Percentiles rank a stretch among this genome's conserved stretches.
Evolutionary conservation across 2,113 vertebrate species (phyloP).

Genomic region (Labrus mixtus): DNA sequence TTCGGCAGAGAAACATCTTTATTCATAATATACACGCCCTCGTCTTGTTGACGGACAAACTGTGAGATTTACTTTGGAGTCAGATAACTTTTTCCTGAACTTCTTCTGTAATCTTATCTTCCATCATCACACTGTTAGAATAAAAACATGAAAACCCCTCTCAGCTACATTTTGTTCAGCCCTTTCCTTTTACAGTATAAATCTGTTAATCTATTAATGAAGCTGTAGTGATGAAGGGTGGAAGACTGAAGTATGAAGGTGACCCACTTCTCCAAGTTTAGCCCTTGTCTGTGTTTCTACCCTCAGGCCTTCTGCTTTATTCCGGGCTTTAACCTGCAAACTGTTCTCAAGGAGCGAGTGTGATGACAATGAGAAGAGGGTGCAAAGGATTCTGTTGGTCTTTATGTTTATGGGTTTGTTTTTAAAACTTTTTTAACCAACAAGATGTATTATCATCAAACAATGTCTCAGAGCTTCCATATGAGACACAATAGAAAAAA

Average conservation of each 20-base stretch:
- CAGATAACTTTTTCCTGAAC: conserved; percentile 3
- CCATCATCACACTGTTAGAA: background rate
- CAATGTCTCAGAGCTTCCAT: background rate
- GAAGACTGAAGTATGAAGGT: conserved; percentile 74
- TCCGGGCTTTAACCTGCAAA: conserved; percentile 70
- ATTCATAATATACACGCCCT: background rate
- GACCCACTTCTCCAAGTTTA: conserved; percentile 83
- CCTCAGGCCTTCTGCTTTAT: conserved; percentile 72
- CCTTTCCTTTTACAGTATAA: conserved; percentile 31
- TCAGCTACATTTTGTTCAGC: conserved; percentile 1
- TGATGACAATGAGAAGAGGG: conserved; percentile 36
- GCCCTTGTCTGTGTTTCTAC: conserved; percentile 70
- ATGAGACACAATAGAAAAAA: background rate
- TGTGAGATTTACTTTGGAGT: background rate
- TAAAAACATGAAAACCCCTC: background rate
- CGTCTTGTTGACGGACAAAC: conserved; percentile 1
- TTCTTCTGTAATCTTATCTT: background rate
- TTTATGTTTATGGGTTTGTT: background rate
- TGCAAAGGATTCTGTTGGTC: conserved; percentile 3
- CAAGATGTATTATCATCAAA: no score
- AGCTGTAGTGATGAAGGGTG: conserved; percentile 41
- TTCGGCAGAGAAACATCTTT: background rate
- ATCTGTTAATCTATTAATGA: conserved; percentile 62
- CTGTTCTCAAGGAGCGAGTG: conserved; percentile 47
- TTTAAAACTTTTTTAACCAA: no score